Evolutionary conservation across 2,113 vertebrate species (phyloP).

Genomic region (Myotis brandtii): DNA sequence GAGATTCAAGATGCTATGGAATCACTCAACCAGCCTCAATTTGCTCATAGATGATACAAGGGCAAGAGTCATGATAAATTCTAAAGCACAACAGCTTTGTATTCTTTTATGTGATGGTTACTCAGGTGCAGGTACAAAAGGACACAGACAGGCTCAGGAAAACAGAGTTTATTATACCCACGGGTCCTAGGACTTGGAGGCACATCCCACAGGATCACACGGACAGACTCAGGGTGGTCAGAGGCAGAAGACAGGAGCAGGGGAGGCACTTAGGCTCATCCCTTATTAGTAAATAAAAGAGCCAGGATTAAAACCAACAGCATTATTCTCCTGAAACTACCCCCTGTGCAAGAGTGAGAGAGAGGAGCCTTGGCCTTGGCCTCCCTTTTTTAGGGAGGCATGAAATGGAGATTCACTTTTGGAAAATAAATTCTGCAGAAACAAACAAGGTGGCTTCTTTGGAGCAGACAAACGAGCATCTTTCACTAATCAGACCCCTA

Average conservation of each 20-base stretch:
- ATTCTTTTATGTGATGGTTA: neutral
- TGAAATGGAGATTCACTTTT: neutral
- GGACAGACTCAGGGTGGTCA: neutral
- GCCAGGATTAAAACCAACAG: neutral
- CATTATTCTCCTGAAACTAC: neutral
- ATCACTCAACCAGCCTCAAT: neutral
- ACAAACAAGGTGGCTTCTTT: neutral
- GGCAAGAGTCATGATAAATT: neutral
- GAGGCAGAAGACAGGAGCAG: neutral
- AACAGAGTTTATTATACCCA: neutral
- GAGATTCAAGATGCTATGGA: neutral
- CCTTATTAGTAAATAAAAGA: neutral
- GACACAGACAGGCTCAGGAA: neutral
- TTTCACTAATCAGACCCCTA: neutral
- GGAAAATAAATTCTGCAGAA: neutral
- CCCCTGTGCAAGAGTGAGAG: neutral
- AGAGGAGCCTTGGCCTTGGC: neutral
- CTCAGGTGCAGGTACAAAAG: neutral
- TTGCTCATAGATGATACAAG: neutral
- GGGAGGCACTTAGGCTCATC: neutral
- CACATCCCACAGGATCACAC: fast-evolving
- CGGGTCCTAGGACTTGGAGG: neutral
- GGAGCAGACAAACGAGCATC: neutral
- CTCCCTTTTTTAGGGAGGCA: neutral
- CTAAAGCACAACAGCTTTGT: neutral